phyloP scores from a whole-genome alignment of 2,888 invertebrate species.

The Platynereis dumerilii region DNA sequence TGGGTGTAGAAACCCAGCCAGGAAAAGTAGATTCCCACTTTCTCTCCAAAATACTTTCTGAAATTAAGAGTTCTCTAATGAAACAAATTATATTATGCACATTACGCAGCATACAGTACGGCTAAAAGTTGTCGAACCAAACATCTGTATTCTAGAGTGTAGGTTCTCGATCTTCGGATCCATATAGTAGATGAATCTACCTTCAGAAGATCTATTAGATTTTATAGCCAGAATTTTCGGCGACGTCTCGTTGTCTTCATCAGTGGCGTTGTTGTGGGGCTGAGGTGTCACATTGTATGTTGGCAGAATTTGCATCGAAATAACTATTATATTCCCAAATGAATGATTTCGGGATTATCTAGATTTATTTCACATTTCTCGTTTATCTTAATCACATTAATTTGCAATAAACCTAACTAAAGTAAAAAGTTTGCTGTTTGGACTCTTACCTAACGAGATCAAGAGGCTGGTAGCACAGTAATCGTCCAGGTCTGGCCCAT shows the following conservation, averaged over 20 bases:
- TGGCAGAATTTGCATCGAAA: background rate
- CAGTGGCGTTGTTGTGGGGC: no score
- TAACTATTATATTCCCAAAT: background rate
- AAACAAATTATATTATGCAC: no score
- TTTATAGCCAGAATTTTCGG: no score
- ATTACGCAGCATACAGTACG: no score
- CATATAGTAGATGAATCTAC: background rate
- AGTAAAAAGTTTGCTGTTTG: no score
- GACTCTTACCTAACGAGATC: slow-evolving; percentile 76
- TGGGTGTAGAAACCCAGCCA: slow-evolving; percentile 95
- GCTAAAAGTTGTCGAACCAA: background rate
- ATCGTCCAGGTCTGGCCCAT: slow-evolving; percentile 82
- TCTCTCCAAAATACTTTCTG: slow-evolving; percentile 61
- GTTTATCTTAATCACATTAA: no score
- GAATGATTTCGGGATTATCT: no score
- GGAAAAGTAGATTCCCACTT: slow-evolving; percentile 83
- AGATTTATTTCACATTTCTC: no score
- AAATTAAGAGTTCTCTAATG: slow-evolving; percentile 16
- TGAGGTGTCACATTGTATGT: background rate
- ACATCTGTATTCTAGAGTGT: background rate
- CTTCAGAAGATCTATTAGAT: no score
- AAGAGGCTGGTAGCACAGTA: slow-evolving; percentile 84
- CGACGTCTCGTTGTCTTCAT: no score
- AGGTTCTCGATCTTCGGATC: no score
- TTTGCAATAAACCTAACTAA: no score